These are phyloP conservation scores for Nerophis lumbriciformis DNA, from an alignment of 2,113 vertebrate species.

Conservation along the genomic window DNA sequence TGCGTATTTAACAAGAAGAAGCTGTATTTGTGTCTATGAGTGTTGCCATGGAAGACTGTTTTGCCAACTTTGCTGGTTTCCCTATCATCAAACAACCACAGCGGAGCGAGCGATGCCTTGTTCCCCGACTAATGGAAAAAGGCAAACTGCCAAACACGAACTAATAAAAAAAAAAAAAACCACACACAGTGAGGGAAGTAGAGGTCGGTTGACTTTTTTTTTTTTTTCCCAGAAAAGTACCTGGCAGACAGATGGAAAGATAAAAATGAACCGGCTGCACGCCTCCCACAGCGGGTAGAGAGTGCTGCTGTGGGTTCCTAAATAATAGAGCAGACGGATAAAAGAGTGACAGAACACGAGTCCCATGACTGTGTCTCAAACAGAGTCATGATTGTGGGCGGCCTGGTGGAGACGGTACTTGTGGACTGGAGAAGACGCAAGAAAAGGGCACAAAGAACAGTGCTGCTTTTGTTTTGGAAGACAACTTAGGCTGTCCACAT, in stretches of 20 bases:
- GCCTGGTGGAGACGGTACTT: constrained; percentile 57
- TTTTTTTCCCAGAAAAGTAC: not conserved
- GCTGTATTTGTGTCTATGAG: constrained; percentile 10
- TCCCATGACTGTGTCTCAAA: constrained; percentile 54
- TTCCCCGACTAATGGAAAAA: constrained; percentile 47
- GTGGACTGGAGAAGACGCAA: constrained; percentile 25
- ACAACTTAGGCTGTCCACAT: constrained; percentile 35
- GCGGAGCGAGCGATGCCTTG: constrained; percentile 19
- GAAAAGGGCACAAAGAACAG: constrained; percentile 54
- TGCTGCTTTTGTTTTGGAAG: constrained; percentile 36
- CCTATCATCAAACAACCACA: constrained; percentile 46
- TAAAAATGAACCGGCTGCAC: constrained; percentile 1
- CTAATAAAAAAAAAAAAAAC: constrained; percentile 40
- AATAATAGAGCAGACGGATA: constrained; percentile 21
- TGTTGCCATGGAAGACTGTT: constrained; percentile 48
- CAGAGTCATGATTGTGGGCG: constrained; percentile 55
- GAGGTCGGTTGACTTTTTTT: constrained; percentile 9
- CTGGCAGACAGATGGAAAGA: constrained; percentile 1
- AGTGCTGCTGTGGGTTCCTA: constrained; percentile 7
- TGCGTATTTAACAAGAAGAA: too few species aligned
- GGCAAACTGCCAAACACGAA: constrained; percentile 36
- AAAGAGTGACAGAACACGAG: constrained; percentile 19
- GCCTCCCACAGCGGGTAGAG: not conserved
- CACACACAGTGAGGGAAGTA: constrained; percentile 27
- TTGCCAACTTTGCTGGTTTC: constrained; percentile 36